A percentile compares a stretch with the other conserved stretches of the same genome.
Evolutionary conservation across 1,140 invertebrate genomes (phyloP).

Genomic region (Anastrepha ludens): DNA sequence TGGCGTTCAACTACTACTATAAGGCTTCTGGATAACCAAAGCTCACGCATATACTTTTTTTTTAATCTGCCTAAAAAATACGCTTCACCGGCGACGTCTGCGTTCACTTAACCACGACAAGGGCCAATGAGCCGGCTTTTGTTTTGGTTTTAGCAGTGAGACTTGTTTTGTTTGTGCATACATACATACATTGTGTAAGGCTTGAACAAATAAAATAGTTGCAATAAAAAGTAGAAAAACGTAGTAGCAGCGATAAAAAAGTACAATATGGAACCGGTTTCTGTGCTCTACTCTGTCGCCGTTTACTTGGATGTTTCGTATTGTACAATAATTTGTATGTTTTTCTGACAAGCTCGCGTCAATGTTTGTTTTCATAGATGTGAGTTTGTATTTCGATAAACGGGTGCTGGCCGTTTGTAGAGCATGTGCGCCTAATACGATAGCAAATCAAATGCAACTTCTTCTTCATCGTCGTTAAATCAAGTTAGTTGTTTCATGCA

Average conservation of each 20-base stretch:
- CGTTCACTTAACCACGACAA: neutral
- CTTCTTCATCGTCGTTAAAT: neutral
- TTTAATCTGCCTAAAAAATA: neutral
- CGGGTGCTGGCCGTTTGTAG: neutral
- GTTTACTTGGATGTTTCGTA: neutral
- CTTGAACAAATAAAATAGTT: neutral
- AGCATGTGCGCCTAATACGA: slow-evolving; percentile 12
- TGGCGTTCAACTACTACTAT: neutral
- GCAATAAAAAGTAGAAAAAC: neutral
- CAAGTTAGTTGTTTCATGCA: neutral
- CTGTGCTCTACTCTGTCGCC: neutral
- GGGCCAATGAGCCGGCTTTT: neutral
- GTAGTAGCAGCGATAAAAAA: neutral
- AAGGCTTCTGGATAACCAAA: slow-evolving; percentile 19
- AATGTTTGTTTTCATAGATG: neutral
- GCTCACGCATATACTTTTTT: neutral
- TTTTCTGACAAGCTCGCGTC: neutral
- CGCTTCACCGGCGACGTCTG: neutral
- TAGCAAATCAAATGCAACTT: neutral
- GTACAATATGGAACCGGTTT: neutral
- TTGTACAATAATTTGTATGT: neutral
- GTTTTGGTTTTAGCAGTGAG: slow-evolving; percentile 14
- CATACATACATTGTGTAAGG: neutral
- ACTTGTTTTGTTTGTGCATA: neutral
- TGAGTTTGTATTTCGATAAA: neutral